Evolutionary conservation across 2,888 invertebrate genomes (phyloP), one percentile per base, ranked within the genome.

Genomic region (Hemaris fuciformis): DNA sequence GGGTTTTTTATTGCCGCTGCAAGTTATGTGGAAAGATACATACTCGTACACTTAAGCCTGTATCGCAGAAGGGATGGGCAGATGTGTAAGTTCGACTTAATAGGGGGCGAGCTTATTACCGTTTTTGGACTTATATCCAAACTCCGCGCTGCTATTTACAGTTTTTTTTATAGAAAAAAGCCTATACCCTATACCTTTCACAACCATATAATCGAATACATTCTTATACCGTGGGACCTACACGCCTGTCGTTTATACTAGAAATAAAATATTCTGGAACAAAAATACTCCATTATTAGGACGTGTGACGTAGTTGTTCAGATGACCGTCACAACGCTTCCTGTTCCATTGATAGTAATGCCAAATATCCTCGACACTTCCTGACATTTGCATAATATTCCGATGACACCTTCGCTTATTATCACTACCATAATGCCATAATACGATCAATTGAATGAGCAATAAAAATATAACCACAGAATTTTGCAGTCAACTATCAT

Each of bases 381-480:
- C 88, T 83, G 87, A 80, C 67, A 74, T 73, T 87, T 84, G 81
- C 82, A 88, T 79, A 85, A 88, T 76, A 66, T 64, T 60, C 59
- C 59, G 59, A 31, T 59, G 59, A 18, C 62, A 56, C 56, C 62
- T 62, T 62, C 53, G 25, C 10, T 38, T 53, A 18, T 3, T 57
- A 57, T 22, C n/a, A 4, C n/a, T 25, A 3, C 38, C 38, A 38
- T 38, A n/a, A 38, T 38, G 13, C n/a, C 38, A 38, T 38, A 38
- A 38, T 38, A 38, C 38, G 38, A 38, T 38, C 13, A 38, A n/a
- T n/a, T 38, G 38, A 3, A 13, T n/a, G 10, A 38, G 10, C n/a
- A 38, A 38, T n/a, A n/a, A 38, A 38, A 38, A 38, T n/a, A 38
- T 13, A 2, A 38, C 38, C n/a, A n/a, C n/a, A n/a, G n/a, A n/a